These are phyloP conservation scores for Papilio xuthus DNA, from an alignment of 1,140 invertebrate genomes.

Conservation along the genomic window DNA sequence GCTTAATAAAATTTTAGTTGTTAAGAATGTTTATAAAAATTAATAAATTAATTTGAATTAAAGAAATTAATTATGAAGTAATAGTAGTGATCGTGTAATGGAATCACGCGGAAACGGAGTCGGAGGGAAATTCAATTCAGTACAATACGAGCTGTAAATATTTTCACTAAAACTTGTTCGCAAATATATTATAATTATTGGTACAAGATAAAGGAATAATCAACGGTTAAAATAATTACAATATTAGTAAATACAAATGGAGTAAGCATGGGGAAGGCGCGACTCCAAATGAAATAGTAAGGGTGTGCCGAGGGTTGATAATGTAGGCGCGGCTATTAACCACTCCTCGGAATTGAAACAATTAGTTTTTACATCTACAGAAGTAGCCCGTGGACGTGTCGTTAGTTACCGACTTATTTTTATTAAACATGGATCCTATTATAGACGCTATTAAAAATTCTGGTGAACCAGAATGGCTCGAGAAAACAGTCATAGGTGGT, in stretches of 20 bases:
- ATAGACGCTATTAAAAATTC: slow-evolving; percentile 76
- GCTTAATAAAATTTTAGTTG: no score
- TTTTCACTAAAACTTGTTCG: background rate
- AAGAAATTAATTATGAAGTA: background rate
- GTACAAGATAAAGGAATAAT: background rate
- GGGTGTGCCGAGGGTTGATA: slow-evolving; percentile 69
- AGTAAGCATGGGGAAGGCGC: slow-evolving; percentile 34
- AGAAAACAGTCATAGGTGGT: slow-evolving; percentile 80
- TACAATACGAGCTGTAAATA: background rate
- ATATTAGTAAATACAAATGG: slow-evolving; percentile 8
- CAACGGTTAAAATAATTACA: background rate
- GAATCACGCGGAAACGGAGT: background rate
- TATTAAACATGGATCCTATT: slow-evolving; percentile 60
- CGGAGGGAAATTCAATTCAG: slow-evolving; percentile 30
- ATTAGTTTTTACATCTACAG: slow-evolving; percentile 68
- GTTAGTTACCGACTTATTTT: slow-evolving; percentile 17
- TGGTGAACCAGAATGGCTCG: slow-evolving; percentile 83
- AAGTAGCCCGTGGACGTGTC: slow-evolving; percentile 52
- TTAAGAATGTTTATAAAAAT: background rate
- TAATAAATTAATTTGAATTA: background rate
- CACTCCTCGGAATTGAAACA: slow-evolving; percentile 73
- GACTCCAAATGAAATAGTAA: slow-evolving; percentile 48
- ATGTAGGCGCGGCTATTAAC: slow-evolving; percentile 74
- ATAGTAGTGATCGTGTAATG: background rate
- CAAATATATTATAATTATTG: background rate